These are phyloP conservation scores for Ifrita kowaldi DNA, from an alignment of 2,113 vertebrate species.

Conservation along the genomic window DNA sequence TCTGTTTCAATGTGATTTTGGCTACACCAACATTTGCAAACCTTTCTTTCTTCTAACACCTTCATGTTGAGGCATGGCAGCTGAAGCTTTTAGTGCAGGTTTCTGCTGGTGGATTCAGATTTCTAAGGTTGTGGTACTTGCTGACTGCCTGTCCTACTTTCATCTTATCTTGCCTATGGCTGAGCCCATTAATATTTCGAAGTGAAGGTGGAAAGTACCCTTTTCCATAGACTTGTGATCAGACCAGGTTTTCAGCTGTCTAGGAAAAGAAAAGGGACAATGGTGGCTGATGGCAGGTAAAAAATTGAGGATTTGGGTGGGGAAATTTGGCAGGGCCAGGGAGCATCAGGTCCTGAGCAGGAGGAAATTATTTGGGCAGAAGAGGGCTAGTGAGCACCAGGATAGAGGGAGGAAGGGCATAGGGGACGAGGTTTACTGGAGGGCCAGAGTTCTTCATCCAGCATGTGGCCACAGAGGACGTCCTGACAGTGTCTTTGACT, in stretches of 20 bases:
- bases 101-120: not conserved
- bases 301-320: not conserved
- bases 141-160: not conserved
- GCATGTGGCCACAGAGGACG: not conserved
- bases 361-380: not conserved
- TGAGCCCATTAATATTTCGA: not conserved
- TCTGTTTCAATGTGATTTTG: not conserved
- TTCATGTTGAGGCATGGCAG: not conserved
- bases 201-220: not conserved
- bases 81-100: not conserved
- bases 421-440: not conserved
- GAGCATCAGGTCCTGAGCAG: not conserved
- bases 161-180: not conserved
- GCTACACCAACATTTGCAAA: not conserved
- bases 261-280: not conserved
- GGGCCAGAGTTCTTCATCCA: not conserved
- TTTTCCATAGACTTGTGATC: not conserved
- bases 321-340: not conserved
- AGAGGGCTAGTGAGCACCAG: not conserved
- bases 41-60: not conserved
- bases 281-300: not conserved
- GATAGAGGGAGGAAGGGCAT: not conserved
- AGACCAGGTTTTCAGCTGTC: not conserved
- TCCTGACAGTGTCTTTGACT: not conserved
- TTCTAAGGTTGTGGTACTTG: not conserved